Base-by-base conservation (phyloP, 2,888 invertebrate genomes). In the Arrhopalites spinosus region DNA sequence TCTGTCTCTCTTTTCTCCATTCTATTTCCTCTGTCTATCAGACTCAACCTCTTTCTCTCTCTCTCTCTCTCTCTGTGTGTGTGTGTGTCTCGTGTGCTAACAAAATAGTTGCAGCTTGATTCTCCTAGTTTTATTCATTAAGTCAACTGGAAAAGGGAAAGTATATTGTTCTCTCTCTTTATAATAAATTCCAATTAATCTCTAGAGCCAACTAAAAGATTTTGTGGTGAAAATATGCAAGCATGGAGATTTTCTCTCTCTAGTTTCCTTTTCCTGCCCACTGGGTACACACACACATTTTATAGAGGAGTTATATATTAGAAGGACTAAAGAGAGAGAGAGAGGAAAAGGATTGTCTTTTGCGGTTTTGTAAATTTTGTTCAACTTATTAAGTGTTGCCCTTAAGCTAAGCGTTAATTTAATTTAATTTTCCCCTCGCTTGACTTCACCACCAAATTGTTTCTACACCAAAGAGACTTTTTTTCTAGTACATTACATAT, bases 191-290 rank as follows among this genome's bases (percentile, higher is more conserved):
- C 45, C 53, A 47, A 63, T 56, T 73, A 73, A 73, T 73, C 73
- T 73, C 73, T 23, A 43, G 73, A 73, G 73, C 29, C 45, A 73
- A 66, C 66, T 64, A 73, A 73, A 73, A 73, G 50, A 68, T 68
- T 50, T 27, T 50, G 20, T 25, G 50, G 68, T 68, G 68, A 27
- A 11, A 50, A 50, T 68, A 68, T 68, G 59, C 59, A 59, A 25
- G 13, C 27, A 20, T 13, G 5, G 5, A 36, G 36, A 36, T 59
- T 59, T 59, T 11, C 59, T 11, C 7, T 20, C 20, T 56, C 53
- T 0, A 11, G 36, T 36, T 36, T 27, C 15, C 2, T 27, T 25
- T 59, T 59, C 25, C 27, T 15, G 3, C 15, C 27, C 59, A 59
- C 25, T 7, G 27, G 20, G 27, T 27, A 27, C 59, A 27, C 50